Evolutionary conservation across 2,113 vertebrate species (phyloP).

Genomic region (Scolopax mira): DNA sequence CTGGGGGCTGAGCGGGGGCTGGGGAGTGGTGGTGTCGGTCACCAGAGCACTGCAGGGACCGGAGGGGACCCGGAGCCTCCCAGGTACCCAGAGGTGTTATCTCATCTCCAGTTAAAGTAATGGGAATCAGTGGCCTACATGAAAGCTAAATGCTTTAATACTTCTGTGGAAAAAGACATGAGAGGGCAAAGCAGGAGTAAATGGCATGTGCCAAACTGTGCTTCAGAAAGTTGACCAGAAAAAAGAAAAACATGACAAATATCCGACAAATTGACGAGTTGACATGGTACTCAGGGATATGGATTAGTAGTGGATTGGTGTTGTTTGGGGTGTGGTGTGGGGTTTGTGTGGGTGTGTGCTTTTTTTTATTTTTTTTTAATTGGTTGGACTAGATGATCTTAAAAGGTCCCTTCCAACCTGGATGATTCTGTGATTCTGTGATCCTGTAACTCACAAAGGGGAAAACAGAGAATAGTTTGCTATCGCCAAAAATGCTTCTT

Average conservation of each 20-base stretch:
- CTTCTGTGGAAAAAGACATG: background rate
- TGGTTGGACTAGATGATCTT: too few relatives aligned
- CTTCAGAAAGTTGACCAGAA: background rate
- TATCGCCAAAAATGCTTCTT: background rate
- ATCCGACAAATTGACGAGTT: too few relatives aligned
- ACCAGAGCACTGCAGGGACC: background rate
- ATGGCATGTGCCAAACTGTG: background rate
- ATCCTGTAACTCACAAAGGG: slow-evolving; percentile 25
- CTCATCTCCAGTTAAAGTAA: background rate
- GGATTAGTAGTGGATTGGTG: too few relatives aligned
- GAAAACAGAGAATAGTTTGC: background rate
- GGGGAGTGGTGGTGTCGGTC: background rate
- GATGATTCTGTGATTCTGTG: too few relatives aligned
- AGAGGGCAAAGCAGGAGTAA: background rate
- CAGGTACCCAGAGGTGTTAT: background rate
- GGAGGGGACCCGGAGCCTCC: background rate
- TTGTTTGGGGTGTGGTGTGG: too few relatives aligned
- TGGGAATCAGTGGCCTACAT: background rate
- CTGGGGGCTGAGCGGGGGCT: fast-evolving
- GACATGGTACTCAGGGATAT: too few relatives aligned
- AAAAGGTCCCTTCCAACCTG: too few relatives aligned
- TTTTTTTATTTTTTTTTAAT: too few relatives aligned
- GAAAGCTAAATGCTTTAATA: background rate
- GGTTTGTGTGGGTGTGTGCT: too few relatives aligned
- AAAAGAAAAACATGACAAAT: background rate